Conservation (phyloP, 1,140 invertebrate genomes). For the Himalopsyche phryganea region DNA sequence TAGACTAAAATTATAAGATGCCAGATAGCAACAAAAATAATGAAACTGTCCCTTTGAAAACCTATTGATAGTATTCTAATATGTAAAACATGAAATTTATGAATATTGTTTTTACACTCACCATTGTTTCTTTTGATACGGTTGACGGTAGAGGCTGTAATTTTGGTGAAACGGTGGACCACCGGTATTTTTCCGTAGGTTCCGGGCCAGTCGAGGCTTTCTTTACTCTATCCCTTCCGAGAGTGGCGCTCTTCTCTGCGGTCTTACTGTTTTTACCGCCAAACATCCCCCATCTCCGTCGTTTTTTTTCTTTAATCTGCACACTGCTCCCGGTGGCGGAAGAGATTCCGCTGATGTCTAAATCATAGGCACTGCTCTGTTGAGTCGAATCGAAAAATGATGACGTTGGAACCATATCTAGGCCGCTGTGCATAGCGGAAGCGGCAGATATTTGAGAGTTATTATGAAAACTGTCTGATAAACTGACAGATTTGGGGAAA, state of each 20-base stretch:
- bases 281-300: constrained; percentile 61
- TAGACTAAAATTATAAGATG: too few relatives aligned
- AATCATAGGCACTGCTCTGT: constrained; percentile 35
- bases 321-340: constrained; percentile 37
- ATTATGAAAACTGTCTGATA: constrained; percentile 25
- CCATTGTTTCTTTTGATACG: constrained; percentile 73
- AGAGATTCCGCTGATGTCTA: constrained; percentile 32
- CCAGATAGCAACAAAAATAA: too few relatives aligned
- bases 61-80: too few relatives aligned
- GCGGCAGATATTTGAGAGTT: constrained; percentile 35
- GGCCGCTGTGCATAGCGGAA: constrained; percentile 29
- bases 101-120: too few relatives aligned
- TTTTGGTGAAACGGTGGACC: constrained; percentile 64
- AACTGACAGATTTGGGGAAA: constrained; percentile 17
- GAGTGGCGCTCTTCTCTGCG: constrained; percentile 60
- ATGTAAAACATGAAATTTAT: too few relatives aligned
- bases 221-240: constrained; percentile 57
- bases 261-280: constrained; percentile 55
- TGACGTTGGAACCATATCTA: constrained; percentile 39
- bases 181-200: constrained; percentile 56
- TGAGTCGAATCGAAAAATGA: constrained; percentile 42
- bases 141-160: constrained; percentile 65
- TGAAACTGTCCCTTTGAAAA: too few relatives aligned
- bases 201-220: constrained; percentile 48
- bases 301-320: constrained; percentile 56